A percentile compares a stretch with the other conserved stretches of the same genome.
These are phyloP conservation scores for Nyctalus aviator DNA, from an alignment of 2,797 vertebrate species.

Conservation along the genomic window DNA sequence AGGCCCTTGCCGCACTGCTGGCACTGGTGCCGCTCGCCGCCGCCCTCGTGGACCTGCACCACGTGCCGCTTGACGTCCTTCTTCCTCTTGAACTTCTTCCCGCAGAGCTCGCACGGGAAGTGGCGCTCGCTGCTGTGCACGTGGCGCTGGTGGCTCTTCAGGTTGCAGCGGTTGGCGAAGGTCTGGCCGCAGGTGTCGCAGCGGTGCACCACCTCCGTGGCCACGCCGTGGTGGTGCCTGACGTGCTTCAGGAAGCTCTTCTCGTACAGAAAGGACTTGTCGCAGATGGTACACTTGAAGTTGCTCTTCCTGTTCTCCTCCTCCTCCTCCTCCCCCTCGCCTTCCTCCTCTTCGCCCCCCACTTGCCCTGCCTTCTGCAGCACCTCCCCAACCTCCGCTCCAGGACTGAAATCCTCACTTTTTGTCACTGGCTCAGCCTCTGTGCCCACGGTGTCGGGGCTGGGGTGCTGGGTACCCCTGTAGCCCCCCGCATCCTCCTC, in stretches of 20 bases:
- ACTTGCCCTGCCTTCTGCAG: constrained; percentile 41
- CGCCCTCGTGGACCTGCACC: constrained; percentile 96
- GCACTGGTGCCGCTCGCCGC: constrained; percentile 91
- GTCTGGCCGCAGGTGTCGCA: constrained; percentile 95
- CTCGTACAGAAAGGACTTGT: constrained; percentile 96
- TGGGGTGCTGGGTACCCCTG: not conserved
- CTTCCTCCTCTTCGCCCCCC: constrained; percentile 57
- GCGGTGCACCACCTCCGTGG: constrained; percentile 91
- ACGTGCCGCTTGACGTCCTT: constrained; percentile 96
- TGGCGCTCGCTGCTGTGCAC: constrained; percentile 97
- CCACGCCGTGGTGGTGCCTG: constrained; percentile 92
- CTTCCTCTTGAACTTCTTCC: constrained; percentile 97
- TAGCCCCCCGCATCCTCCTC: constrained; percentile 65
- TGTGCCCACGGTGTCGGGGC: not conserved
- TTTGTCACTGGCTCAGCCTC: constrained; percentile 76
- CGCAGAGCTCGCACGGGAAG: constrained; percentile 93
- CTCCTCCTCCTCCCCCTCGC: constrained; percentile 76
- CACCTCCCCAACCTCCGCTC: not conserved
- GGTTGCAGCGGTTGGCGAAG: constrained; percentile 97
- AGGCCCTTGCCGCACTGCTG: constrained; percentile 94
- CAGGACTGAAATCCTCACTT: not conserved
- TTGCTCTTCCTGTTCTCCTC: constrained; percentile 84
- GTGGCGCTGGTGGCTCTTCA: constrained; percentile 96
- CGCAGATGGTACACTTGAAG: constrained; percentile 93
- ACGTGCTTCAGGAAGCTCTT: constrained; percentile 96